Percentiles rank a stretch among this genome's conserved stretches.
Evolutionary conservation across 2,797 vertebrate genomes (phyloP).

Genomic region (Natrix natrix): DNA sequence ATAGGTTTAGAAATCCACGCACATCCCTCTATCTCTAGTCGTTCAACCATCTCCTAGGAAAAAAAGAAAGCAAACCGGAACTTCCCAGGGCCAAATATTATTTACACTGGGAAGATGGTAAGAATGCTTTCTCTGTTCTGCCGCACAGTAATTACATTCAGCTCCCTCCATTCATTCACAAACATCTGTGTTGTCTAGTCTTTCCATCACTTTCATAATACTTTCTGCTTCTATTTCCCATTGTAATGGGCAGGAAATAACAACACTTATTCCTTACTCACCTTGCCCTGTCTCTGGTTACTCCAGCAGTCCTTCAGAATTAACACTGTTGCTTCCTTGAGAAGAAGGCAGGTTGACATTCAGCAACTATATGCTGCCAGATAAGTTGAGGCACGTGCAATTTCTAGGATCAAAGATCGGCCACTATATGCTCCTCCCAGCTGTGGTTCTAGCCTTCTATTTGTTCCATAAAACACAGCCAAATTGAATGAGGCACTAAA

Average conservation of each 20-base stretch:
- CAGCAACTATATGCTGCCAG: neutral
- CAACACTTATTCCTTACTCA: conserved; percentile 33
- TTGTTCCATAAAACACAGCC: neutral
- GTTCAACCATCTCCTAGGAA: neutral
- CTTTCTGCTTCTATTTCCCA: neutral
- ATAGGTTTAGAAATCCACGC: neutral
- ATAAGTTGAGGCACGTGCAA: neutral
- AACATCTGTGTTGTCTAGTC: neutral
- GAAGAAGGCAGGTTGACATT: neutral
- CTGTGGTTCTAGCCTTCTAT: neutral
- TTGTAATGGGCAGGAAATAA: neutral
- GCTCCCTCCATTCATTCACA: neutral
- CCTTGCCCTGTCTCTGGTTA: conserved; percentile 7
- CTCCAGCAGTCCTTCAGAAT: neutral
- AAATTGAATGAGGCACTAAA: neutral
- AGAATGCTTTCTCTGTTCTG: neutral
- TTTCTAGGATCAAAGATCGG: neutral
- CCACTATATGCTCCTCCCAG: neutral
- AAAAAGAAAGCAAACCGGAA: neutral
- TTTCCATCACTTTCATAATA: neutral
- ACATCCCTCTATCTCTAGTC: neutral
- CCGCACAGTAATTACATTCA: neutral
- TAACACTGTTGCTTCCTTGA: neutral
- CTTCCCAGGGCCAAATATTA: neutral
- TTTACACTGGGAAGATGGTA: neutral